These are phyloP conservation scores for Vipera ursinii DNA, from an alignment of 2,797 vertebrate genomes.

Conservation along the genomic window DNA sequence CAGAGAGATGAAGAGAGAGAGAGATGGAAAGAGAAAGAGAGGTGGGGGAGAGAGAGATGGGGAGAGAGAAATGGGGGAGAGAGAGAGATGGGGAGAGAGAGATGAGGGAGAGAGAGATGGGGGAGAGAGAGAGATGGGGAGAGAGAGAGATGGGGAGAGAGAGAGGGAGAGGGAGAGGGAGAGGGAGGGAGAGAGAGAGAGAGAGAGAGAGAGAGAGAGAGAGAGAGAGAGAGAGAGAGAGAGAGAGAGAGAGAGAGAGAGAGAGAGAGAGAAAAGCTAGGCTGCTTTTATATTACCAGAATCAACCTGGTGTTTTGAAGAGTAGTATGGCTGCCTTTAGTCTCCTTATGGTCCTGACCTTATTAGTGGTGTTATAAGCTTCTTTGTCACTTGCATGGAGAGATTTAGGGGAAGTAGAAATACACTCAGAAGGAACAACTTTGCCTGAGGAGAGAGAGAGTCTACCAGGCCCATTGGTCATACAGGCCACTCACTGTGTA, in stretches of 20 bases:
- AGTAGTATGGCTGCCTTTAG: not conserved
- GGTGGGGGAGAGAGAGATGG: not conserved
- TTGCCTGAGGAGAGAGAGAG: not conserved
- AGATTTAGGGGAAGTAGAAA: not conserved
- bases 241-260: fast-evolving
- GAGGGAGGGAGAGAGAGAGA: not conserved
- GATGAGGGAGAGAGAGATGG: not conserved
- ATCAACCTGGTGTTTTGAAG: not conserved
- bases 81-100: too few relatives aligned
- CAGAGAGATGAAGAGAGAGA: not conserved
- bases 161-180: too few relatives aligned
- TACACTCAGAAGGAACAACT: slow-evolving; percentile 8
- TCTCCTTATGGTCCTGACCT: slow-evolving; percentile 9
- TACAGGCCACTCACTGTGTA: not conserved
- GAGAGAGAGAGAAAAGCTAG: not conserved
- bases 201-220: too few relatives aligned
- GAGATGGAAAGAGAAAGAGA: too few relatives aligned
- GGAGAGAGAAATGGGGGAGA: too few relatives aligned
- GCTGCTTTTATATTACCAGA: not conserved
- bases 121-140: not conserved
- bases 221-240: too few relatives aligned
- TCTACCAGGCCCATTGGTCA: not conserved
- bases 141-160: too few relatives aligned
- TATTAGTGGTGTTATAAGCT: not conserved
- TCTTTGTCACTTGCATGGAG: not conserved